Evolutionary conservation across 2,888 invertebrate species (phyloP).

Genomic region (Caenorhabditis sp.): DNA sequence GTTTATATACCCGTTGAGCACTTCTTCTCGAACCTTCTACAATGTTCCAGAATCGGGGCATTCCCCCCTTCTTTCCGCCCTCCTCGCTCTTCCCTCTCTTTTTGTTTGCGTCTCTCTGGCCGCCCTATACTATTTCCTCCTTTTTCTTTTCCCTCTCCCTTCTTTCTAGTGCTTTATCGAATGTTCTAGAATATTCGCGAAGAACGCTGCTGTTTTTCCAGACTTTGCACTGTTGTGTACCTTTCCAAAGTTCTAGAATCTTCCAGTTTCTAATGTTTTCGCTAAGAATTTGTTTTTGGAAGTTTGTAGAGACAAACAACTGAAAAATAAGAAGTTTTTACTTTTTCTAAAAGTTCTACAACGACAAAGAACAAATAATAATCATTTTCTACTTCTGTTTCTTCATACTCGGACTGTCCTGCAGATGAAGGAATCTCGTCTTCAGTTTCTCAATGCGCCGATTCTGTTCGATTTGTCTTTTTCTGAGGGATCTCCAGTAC

Average conservation of each 20-base stretch:
- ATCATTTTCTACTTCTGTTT: slow-evolving; percentile 23
- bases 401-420: slow-evolving; percentile 69
- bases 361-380: not conserved
- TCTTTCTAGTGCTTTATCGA: not conserved
- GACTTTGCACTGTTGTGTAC: too few relatives aligned
- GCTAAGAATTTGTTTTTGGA: too few relatives aligned
- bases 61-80: not conserved
- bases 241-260: too few relatives aligned
- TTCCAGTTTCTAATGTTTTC: too few relatives aligned
- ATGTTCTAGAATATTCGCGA: slow-evolving; percentile 14
- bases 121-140: not conserved
- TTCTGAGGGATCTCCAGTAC: slow-evolving; percentile 73
- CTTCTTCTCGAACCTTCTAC: slow-evolving; percentile 3
- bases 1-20: slow-evolving; percentile 3
- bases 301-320: too few relatives aligned
- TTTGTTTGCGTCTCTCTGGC: too few relatives aligned
- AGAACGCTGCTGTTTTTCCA: too few relatives aligned
- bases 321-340: too few relatives aligned
- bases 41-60: not conserved
- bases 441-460: slow-evolving; percentile 69
- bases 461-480: slow-evolving; percentile 71
- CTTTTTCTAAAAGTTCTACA: not conserved
- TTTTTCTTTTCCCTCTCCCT: not conserved
- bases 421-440: slow-evolving; percentile 69
- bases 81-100: not conserved